Base-by-base conservation (phyloP, 1,140 invertebrate species). In the Scaptomyza pallida region DNA sequence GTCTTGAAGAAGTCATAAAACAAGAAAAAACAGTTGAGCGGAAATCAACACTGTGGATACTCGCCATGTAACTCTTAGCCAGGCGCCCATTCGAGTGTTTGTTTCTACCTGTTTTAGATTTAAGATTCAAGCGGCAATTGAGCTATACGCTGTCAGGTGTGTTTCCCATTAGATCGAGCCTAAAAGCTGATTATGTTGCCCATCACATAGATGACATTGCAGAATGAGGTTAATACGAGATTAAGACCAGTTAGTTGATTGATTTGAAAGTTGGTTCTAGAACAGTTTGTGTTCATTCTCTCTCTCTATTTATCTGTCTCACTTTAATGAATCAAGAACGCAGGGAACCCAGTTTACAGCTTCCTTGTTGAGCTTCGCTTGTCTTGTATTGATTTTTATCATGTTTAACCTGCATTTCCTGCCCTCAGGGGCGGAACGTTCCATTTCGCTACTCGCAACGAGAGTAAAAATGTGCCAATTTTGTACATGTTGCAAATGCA, bases 381-480 rank as follows among this genome's bases (percentile, higher is more conserved):
- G 8, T 26, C 3, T 72, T 26, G 23, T 55, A 51, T 35, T 44
- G 61, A 83, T 83, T 50, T 60, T 57, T 78, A 83, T 83, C 45
- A 43, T 35, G 54, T 30, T 44, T 61, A 72, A 72, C 64, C 59
- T 74, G 76, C 64, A 72, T 75, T 72, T 83, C 75, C 79, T 78
- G 79, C 23, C 57, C 72, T 59, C 57, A 57, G 52, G 54, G 19
- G 33, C 26, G 61, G 43, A 56, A 48, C 60, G 81, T 81, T 81
- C 73, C 77, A 81, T 71, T 86, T 86, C 57, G 74, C 65, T 77
- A 50, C 61, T 50, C 80, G 82, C 68, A 88, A 73, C 80, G 82
- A 67, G 82, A 86, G 65, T 88, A 86, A 86, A 88, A 88, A 88
- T 86, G 81, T 75, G 81, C 78, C 81, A 86, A 86, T 86, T 85